Evolutionary conservation across 2,797 vertebrate genomes (phyloP).

Genomic region (Diplodus puntazzo): DNA sequence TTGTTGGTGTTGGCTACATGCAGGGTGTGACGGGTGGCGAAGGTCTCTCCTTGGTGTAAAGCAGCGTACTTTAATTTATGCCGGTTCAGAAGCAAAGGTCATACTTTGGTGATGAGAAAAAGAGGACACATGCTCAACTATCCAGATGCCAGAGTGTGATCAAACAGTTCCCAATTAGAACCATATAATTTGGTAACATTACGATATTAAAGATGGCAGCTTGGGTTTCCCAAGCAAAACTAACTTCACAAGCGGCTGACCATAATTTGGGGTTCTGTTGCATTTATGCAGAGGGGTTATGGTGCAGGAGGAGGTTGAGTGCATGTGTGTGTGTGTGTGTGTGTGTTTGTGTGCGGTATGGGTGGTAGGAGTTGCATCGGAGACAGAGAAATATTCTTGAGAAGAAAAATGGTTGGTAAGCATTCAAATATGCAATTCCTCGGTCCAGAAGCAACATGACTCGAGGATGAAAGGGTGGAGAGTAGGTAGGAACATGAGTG

Average conservation of each 20-base stretch:
- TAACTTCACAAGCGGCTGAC: conserved; percentile 85
- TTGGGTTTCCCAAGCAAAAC: conserved; percentile 86
- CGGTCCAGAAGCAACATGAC: conserved; percentile 68
- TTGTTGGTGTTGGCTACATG: conserved; percentile 61
- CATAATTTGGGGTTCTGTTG: conserved; percentile 85
- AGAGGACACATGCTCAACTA: conserved; percentile 75
- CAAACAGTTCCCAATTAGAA: conserved; percentile 86
- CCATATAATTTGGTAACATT: conserved; percentile 86
- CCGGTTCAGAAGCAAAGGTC: conserved; percentile 78
- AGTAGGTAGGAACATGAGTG: conserved; percentile 55
- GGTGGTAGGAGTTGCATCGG: conserved; percentile 52
- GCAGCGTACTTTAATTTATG: conserved; percentile 80
- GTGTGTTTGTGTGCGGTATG: conserved; percentile 33
- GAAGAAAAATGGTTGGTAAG: conserved; percentile 61
- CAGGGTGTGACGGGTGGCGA: conserved; percentile 77
- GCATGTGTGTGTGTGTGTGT: conserved; percentile 24
- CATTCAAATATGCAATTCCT: conserved; percentile 74
- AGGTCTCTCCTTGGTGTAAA: conserved; percentile 65
- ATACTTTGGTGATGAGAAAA: conserved; percentile 73
- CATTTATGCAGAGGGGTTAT: conserved; percentile 69
- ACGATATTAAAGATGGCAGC: conserved; percentile 87
- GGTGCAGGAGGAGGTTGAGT: conserved; percentile 55
- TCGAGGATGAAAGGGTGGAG: conserved; percentile 63
- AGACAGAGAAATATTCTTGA: conserved; percentile 56
- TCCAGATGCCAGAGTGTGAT: conserved; percentile 82